Evolutionary conservation across 1,140 invertebrate genomes (phyloP).

Genomic region (Rhopalosiphum padi): DNA sequence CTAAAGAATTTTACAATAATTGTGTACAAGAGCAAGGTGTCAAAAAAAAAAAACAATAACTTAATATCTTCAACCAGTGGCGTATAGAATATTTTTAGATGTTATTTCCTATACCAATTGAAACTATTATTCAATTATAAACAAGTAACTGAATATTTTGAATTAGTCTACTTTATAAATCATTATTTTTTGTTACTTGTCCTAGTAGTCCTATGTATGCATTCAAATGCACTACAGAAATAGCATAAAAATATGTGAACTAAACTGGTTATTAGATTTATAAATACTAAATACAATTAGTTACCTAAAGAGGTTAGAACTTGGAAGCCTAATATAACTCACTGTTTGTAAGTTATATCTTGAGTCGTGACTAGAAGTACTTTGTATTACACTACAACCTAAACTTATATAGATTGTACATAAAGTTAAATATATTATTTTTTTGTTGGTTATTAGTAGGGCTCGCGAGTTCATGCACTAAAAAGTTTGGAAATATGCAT

Average conservation of each 20-base stretch:
- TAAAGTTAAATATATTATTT: neutral
- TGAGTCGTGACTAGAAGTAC: neutral
- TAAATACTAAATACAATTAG: neutral
- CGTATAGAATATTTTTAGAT: neutral
- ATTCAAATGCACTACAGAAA: neutral
- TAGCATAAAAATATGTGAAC: neutral
- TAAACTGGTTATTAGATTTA: neutral
- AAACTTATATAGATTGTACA: neutral
- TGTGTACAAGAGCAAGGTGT: neutral
- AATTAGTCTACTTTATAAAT: neutral
- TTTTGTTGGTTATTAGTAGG: no score
- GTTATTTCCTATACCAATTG: neutral
- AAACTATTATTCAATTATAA: neutral
- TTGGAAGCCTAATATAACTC: neutral
- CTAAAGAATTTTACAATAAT: no score
- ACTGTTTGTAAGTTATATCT: neutral
- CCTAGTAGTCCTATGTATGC: neutral
- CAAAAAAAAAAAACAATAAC: neutral
- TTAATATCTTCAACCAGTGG: neutral
- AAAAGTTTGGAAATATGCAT: no score
- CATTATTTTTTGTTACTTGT: neutral
- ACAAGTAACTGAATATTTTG: neutral
- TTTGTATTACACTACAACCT: neutral
- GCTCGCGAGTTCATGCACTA: no score
- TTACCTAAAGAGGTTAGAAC: neutral